phyloP scores from a whole-genome alignment of 2,113 vertebrate genomes.

The Dipodomys ordii region DNA sequence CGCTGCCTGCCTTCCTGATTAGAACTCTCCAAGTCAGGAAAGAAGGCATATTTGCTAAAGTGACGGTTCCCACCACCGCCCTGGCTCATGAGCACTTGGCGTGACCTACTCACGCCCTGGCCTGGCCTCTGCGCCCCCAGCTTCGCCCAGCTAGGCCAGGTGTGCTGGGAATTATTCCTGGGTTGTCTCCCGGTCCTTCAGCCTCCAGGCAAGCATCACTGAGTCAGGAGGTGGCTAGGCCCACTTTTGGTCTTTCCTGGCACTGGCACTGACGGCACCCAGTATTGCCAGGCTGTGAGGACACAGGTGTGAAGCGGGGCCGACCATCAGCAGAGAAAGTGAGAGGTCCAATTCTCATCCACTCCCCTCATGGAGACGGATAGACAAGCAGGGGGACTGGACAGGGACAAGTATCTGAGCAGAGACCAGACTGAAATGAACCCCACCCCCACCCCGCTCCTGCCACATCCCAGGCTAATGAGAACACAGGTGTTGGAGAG shows the following conservation, averaged over 20 bases:
- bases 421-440: too few species aligned
- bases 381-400: too few species aligned
- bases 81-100: not conserved
- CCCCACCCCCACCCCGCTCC: rapidly evolving
- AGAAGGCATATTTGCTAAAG: not conserved
- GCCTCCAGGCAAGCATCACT: too few species aligned
- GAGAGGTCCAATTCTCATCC: too few species aligned
- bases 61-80: rapidly evolving
- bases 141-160: rapidly evolving
- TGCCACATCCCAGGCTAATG: not conserved
- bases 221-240: rapidly evolving
- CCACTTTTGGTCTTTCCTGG: rapidly evolving
- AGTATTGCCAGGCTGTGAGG: not conserved
- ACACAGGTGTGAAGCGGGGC: rapidly evolving
- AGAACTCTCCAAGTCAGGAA: not conserved
- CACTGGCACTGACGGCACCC: too few species aligned
- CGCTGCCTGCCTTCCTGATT: not conserved
- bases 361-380: too few species aligned
- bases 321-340: rapidly evolving
- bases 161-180: not conserved
- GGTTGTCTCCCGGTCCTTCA: not conserved
- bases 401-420: too few species aligned
- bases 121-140: not conserved
- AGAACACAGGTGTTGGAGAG: not conserved
- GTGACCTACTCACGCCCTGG: rapidly evolving